A percentile compares a stretch with the other conserved stretches of the same genome.
Conservation (phyloP, 2,113 vertebrate genomes). For the Tupaia tana region DNA sequence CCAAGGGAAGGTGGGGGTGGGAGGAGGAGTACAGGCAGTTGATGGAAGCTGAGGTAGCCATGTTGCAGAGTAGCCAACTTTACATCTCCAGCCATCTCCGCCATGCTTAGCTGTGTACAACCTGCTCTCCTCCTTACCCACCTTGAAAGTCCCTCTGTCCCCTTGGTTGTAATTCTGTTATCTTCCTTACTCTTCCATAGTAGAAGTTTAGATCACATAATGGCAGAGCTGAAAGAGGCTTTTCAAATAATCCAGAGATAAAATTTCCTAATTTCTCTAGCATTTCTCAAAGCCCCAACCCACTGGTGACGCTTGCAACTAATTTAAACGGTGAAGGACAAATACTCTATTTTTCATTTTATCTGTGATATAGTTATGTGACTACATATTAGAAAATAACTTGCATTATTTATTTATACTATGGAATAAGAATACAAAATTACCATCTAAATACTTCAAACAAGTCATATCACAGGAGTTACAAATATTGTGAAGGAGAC, state of each 20-base stretch:
- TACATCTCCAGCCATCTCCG: too few species aligned
- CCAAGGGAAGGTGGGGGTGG: background rate
- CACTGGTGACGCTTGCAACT: background rate
- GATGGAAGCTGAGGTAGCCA: background rate
- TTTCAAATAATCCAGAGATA: background rate
- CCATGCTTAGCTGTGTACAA: accelerated
- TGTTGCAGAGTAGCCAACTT: background rate
- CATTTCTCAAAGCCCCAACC: background rate
- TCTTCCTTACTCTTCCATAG: background rate
- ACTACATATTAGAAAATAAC: background rate
- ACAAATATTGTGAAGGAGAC: background rate
- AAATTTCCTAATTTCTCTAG: background rate
- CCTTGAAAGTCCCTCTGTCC: background rate
- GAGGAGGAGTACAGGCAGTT: background rate
- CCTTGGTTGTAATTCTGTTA: background rate
- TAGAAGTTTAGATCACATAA: background rate
- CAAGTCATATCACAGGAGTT: background rate
- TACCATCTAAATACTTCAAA: background rate
- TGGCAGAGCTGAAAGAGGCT: background rate
- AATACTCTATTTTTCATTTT: background rate
- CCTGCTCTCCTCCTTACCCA: too few species aligned
- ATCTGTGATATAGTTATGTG: background rate
- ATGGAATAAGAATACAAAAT: background rate
- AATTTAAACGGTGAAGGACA: background rate
- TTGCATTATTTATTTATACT: background rate